Evolutionary conservation across 2,113 vertebrate species (phyloP).

Genomic region (Empidonax traillii): DNA sequence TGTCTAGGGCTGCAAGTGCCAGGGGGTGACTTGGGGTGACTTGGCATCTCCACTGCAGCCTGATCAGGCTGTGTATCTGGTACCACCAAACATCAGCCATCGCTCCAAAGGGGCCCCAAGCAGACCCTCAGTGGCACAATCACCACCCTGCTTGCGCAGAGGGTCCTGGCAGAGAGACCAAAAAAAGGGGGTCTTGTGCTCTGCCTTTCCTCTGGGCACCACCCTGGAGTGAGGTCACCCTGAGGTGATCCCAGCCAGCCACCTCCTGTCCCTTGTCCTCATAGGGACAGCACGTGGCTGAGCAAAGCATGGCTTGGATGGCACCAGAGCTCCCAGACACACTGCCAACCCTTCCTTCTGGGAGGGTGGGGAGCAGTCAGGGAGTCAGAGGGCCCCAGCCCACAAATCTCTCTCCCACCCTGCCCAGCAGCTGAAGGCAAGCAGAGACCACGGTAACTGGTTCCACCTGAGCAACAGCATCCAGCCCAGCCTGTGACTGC

Average conservation of each 20-base stretch:
- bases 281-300: rapidly evolving
- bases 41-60: neutral
- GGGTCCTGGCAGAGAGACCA: neutral
- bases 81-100: neutral
- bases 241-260: neutral
- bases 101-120: neutral
- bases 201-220: neutral
- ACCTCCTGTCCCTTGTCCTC: neutral
- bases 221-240: neutral
- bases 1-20: neutral
- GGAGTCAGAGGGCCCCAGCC: neutral
- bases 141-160: rapidly evolving
- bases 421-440: neutral
- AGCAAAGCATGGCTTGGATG: neutral
- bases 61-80: rapidly evolving
- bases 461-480: neutral
- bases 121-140: rapidly evolving
- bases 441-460: neutral
- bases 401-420: neutral
- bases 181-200: neutral
- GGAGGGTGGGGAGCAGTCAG: neutral
- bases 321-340: neutral
- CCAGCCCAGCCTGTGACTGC: neutral
- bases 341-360: neutral
- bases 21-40: rapidly evolving